Evolutionary conservation across 2,797 vertebrate genomes (phyloP).

Genomic region (Platyrinchus mystaceus): DNA sequence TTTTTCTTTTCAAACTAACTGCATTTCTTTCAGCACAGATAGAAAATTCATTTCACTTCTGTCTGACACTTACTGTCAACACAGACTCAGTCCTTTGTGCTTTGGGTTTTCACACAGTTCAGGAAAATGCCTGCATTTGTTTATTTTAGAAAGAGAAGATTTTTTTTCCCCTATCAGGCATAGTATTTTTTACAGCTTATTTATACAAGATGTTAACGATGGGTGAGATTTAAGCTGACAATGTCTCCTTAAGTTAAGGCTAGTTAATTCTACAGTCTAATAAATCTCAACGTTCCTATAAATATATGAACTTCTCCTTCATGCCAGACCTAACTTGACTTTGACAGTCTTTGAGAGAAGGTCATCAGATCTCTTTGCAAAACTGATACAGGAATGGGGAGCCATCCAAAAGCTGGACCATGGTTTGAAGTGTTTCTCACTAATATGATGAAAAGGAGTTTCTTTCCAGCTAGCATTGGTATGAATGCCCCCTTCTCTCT

Average conservation of each 20-base stretch:
- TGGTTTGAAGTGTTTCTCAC: neutral
- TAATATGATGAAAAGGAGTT: neutral
- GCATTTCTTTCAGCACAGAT: neutral
- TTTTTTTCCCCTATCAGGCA: neutral
- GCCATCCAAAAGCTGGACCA: neutral
- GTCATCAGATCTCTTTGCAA: neutral
- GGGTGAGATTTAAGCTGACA: conserved; percentile 24
- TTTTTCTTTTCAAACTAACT: neutral
- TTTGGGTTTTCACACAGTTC: neutral
- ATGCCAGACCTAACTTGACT: neutral
- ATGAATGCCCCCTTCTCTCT: neutral
- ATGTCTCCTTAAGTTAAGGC: conserved; percentile 9
- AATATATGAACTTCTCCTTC: neutral
- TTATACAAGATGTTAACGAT: neutral
- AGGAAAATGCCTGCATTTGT: neutral
- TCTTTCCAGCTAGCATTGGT: neutral
- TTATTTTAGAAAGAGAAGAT: neutral
- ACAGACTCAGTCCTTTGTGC: neutral
- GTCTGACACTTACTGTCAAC: neutral
- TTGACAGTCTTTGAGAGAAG: neutral
- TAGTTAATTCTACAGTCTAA: conserved; percentile 27
- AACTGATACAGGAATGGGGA: neutral
- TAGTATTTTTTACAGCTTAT: conserved; percentile 18
- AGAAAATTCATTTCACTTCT: neutral
- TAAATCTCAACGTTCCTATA: conserved; percentile 12